Evolutionary conservation across 2,888 invertebrate genomes (phyloP), one percentile per base, ranked within the genome.

Genomic region (Brachypterus glaber): DNA sequence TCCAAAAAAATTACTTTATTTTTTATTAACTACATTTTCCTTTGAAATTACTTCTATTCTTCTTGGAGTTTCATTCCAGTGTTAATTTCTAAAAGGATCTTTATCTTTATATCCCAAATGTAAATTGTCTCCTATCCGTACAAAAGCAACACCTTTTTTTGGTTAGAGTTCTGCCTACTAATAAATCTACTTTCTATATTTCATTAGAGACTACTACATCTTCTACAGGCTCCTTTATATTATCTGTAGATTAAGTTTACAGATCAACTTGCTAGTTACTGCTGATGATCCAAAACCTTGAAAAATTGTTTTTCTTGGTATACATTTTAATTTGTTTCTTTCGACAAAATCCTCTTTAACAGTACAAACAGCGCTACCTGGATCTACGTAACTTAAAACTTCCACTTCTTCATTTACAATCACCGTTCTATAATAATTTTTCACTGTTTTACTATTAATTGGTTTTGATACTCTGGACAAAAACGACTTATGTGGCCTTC

Each of bases 341-440:
- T 12, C 16, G 3, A 35, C 30, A 5, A 29, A 11, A n/a, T 11
- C 26, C 1, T 17, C 17, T 17, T 29, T 26, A 8, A 35, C 15
- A 9, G 30, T 35, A 16, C 35, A 29, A 26, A 35, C 30, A 12
- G 35, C 30, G 30, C 30, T 35, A 13, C 29, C 17, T 14, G 30
- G 27, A 17, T 35, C 29, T 15, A 35, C 21, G 9, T 29, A 29
- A 7, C 17, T 30, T 25, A n/a, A 9, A 11, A n/a, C n/a, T n/a
- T n/a, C n/a, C n/a, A n/a, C n/a, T n/a, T n/a, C n/a, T n/a, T n/a
- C n/a, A n/a, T n/a, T n/a, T n/a, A n/a, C n/a, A n/a, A n/a, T n/a
- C n/a, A n/a, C n/a, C n/a, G n/a, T n/a, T n/a, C n/a, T n/a, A n/a
- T n/a, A n/a, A n/a, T n/a, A n/a, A n/a, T n/a, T n/a, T n/a, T n/a